Evolutionary conservation across 2,888 invertebrate species (phyloP), one percentile per base, ranked within the genome.

Genomic region (Acrobasis consociella): DNA sequence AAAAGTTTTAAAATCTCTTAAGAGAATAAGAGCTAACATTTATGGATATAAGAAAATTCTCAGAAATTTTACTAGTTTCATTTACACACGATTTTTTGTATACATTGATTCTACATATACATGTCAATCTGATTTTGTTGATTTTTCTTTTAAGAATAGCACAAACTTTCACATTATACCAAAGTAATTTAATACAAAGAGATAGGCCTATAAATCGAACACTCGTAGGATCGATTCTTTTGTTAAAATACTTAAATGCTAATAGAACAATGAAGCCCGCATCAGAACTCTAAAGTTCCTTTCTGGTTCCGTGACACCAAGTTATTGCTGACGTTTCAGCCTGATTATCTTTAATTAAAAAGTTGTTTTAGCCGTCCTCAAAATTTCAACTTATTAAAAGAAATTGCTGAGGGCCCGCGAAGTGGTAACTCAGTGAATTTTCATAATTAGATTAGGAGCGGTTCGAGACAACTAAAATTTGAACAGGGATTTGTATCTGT

Each of bases 301-400:
- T 72, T 78, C 83, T 76, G 80, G 77, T 80, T 80, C 77, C 78
- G 78, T 82, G 86, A 85, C 85, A 84, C 80, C 81, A 80, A 82
- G 76, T 83, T 83, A 87, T 85, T 86, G 85, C 84, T 83, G 82
- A 84, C 84, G 81, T 85, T 89, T 85, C 79, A 80, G 80, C 76
- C 82, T 87, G 85, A 87, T 89, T 87, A 89, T 87, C 85, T 86
- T 89, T 89, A 89, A 88, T 89, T 88, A 89, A 89, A 90, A 89
- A 89, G 87, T 89, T 89, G 84, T 85, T 86, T 85, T 80, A 85
- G 82, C 79, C 80, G 77, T 80, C 82, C 82, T 73, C 78, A 72
- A 85, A 87, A 85, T 81, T 84, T 75, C 77, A 82, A 87, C 84
- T 85, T 87, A 86, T 87, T 85, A 86, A 89, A 89, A 88, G 85